These are phyloP conservation scores for Centruroides sculpturatus DNA, from an alignment of 1,140 invertebrate genomes.

Conservation along the genomic window DNA sequence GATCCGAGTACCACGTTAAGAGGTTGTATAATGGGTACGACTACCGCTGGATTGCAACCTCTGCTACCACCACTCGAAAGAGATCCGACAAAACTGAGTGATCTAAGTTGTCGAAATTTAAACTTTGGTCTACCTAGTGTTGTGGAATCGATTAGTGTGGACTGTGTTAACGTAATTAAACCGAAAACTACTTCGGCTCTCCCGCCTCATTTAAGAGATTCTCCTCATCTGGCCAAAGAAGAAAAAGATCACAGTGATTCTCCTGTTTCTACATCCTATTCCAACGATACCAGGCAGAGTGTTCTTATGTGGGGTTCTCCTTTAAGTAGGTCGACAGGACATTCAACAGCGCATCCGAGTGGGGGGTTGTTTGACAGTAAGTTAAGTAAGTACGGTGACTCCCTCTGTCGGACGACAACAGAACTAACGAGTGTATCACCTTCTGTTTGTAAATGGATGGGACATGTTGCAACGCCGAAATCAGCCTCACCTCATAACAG, in stretches of 20 bases:
- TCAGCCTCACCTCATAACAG: conserved; percentile 11
- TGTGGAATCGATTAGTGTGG: not conserved
- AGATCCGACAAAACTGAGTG: conserved; percentile 3
- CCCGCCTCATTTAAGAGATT: conserved; percentile 8
- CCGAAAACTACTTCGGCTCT: conserved; percentile 8
- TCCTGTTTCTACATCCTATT: conserved; percentile 5
- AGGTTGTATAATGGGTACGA: conserved; percentile 16
- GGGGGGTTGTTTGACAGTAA: conserved; percentile 11
- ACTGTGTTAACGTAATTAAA: conserved; percentile 15
- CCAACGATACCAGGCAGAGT: conserved; percentile 24
- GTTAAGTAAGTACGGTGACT: conserved; percentile 4
- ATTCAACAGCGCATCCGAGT: conserved; percentile 1
- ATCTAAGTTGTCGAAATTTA: conserved; percentile 9
- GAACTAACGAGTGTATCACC: not conserved
- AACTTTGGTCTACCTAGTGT: conserved; percentile 8
- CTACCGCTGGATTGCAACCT: conserved; percentile 11
- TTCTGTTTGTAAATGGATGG: conserved; percentile 14
- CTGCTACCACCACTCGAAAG: conserved; percentile 9
- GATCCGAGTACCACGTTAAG: conserved; percentile 5
- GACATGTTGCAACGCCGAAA: conserved; percentile 6
- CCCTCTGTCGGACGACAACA: conserved; percentile 3
- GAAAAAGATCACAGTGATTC: conserved; percentile 2
- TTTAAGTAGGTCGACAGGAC: conserved; percentile 3
- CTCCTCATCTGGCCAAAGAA: conserved; percentile 7
- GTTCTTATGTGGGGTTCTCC: conserved; percentile 28